Conservation (phyloP, 2,113 vertebrate species). For the Pseudopipra pipra region DNA sequence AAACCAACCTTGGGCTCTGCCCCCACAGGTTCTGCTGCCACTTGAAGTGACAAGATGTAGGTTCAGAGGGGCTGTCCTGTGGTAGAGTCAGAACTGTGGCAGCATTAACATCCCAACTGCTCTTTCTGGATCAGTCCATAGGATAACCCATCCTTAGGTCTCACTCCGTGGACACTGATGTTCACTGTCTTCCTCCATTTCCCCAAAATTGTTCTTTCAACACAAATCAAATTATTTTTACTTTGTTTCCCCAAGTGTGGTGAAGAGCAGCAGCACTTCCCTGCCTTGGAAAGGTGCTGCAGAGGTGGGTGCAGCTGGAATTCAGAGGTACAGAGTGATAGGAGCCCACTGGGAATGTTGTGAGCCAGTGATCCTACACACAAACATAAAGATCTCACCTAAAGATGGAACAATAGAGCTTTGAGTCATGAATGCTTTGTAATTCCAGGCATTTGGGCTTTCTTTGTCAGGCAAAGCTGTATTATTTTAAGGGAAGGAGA, state of each 20-base stretch:
- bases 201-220: neutral
- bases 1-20: neutral
- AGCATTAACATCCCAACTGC: neutral
- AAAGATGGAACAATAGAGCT: neutral
- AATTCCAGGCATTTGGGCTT: neutral
- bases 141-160: neutral
- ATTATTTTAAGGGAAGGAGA: slow-evolving; percentile 7
- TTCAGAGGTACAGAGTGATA: neutral
- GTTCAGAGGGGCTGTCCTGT: neutral
- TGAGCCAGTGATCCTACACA: neutral
- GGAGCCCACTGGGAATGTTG: neutral
- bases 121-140: neutral
- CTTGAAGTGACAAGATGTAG: neutral
- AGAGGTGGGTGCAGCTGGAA: neutral
- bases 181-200: neutral
- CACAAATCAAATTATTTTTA: neutral
- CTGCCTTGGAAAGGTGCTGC: neutral
- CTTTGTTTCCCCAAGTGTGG: neutral
- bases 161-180: neutral
- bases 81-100: neutral
- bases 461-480: neutral
- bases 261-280: neutral
- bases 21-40: neutral
- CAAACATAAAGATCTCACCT: neutral
- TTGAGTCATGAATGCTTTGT: neutral